phyloP scores from a whole-genome alignment of 2,888 invertebrate species.

The Cryptosula pallasiana region DNA sequence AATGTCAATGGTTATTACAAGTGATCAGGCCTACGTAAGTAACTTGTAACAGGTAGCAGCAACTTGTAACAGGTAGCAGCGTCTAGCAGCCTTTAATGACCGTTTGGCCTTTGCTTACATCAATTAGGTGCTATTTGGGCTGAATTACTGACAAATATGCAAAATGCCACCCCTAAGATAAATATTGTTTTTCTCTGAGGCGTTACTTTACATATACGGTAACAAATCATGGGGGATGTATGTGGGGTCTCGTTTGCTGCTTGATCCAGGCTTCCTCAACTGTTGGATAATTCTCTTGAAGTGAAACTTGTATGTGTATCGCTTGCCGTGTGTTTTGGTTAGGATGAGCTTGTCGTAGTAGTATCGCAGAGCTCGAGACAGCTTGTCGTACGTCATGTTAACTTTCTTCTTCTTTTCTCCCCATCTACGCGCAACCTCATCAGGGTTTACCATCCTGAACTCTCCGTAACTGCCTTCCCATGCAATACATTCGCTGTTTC shows the following conservation, averaged over 20 bases:
- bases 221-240: constrained; percentile 22
- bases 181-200: constrained; percentile 4
- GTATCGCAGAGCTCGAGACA: constrained; percentile 48
- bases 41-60: too few relatives aligned
- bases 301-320: constrained; percentile 45
- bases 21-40: background rate
- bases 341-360: constrained; percentile 53
- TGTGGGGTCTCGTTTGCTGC: background rate
- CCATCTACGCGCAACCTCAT: constrained; percentile 62
- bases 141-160: background rate
- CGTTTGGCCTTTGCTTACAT: background rate
- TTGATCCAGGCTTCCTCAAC: constrained; percentile 9
- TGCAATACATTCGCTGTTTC: constrained; percentile 60
- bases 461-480: constrained; percentile 84
- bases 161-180: background rate
- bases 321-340: constrained; percentile 46
- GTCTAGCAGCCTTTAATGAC: background rate
- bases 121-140: background rate
- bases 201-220: constrained; percentile 17
- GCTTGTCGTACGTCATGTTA: constrained; percentile 49
- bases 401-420: constrained; percentile 41
- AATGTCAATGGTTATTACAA: background rate
- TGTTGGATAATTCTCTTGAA: constrained; percentile 26
- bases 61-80: too few relatives aligned
- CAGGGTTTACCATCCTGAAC: constrained; percentile 85